Percentiles rank a stretch among this genome's conserved stretches.
Conservation (phyloP, 1,140 invertebrate genomes). For the Coboldia fuscipes region DNA sequence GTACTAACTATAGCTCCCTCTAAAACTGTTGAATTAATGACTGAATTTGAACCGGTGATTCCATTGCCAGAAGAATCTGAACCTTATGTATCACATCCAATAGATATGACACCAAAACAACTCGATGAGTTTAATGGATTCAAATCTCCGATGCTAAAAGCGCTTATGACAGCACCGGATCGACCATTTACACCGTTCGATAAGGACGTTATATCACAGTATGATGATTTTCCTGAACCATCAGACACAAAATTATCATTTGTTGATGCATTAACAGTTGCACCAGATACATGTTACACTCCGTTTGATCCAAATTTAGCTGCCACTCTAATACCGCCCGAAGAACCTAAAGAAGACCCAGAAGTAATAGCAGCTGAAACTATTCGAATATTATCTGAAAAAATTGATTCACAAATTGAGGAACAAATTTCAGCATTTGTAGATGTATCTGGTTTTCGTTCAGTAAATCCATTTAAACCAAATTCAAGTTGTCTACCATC, state of each 20-base stretch:
- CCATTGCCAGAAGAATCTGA: slow-evolving; percentile 32
- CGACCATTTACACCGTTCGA: slow-evolving; percentile 27
- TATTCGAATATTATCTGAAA: slow-evolving; percentile 3
- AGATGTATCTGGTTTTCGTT: not conserved
- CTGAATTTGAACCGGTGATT: slow-evolving; percentile 20
- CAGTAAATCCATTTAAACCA: slow-evolving; percentile 2
- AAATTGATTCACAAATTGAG: slow-evolving; percentile 9
- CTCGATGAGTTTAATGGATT: slow-evolving; percentile 22
- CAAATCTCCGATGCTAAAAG: slow-evolving; percentile 38
- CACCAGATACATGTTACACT: slow-evolving; percentile 19
- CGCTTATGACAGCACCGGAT: slow-evolving; percentile 42
- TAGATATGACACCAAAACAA: slow-evolving; percentile 26
- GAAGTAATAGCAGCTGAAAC: slow-evolving; percentile 4
- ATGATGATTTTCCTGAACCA: slow-evolving; percentile 23
- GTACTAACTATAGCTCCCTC: slow-evolving; percentile 27
- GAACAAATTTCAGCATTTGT: slow-evolving; percentile 11
- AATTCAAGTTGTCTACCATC: not conserved
- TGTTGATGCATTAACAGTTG: slow-evolving; percentile 24
- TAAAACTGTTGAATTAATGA: slow-evolving; percentile 24
- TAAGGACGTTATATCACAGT: slow-evolving; percentile 16
- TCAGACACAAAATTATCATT: slow-evolving; percentile 18
- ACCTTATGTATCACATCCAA: slow-evolving; percentile 35
- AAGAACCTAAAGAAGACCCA: not conserved
- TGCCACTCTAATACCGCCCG: not conserved
- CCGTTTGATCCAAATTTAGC: slow-evolving; percentile 6